Percentiles rank a stretch among this genome's conserved stretches.
Conservation (phyloP, 2,797 vertebrate genomes). For the Mallotus villosus region DNA sequence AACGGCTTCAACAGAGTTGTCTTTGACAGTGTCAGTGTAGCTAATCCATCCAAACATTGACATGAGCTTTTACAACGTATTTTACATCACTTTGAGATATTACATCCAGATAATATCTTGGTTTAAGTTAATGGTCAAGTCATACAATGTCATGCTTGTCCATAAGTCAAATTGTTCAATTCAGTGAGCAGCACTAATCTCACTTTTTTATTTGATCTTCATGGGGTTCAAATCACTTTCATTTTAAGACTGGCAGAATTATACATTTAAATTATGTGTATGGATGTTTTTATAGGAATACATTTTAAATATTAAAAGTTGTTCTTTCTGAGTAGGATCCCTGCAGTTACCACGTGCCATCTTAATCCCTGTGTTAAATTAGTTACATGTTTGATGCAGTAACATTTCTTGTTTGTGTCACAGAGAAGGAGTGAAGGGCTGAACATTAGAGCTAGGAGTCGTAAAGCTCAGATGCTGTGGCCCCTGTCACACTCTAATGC, state of each 20-base stretch:
- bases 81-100: too few species aligned
- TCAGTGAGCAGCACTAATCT: background rate
- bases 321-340: background rate
- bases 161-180: background rate
- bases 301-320: background rate
- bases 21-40: constrained; percentile 43
- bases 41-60: constrained; percentile 26
- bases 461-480: constrained; percentile 26
- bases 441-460: constrained; percentile 52
- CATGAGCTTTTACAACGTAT: too few species aligned
- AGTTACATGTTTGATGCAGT: constrained; percentile 55
- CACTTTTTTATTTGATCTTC: background rate
- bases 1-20: constrained; percentile 27
- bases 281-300: too few species aligned
- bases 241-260: background rate
- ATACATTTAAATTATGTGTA: too few species aligned
- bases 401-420: constrained; percentile 49
- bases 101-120: too few species aligned
- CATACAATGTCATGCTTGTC: background rate
- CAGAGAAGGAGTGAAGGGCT: constrained; percentile 54
- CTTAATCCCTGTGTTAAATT: constrained; percentile 36
- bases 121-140: too few species aligned
- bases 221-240: background rate
- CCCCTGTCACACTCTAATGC: constrained; percentile 56
- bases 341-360: constrained; percentile 46